These are phyloP conservation scores for Stictonetta naevosa DNA, from an alignment of 2,113 vertebrate genomes.

Conservation along the genomic window DNA sequence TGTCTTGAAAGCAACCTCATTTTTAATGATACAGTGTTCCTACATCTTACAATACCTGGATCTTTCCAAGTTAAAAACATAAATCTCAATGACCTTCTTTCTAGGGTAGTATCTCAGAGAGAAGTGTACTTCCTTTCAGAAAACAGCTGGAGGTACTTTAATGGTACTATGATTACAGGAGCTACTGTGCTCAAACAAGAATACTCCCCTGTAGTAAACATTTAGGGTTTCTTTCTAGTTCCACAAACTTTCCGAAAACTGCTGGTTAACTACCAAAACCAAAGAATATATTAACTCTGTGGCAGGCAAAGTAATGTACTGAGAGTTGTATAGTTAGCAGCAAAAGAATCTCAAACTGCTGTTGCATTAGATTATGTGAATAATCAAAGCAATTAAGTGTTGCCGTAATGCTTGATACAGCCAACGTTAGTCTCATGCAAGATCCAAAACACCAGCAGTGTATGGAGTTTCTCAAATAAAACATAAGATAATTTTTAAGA, in stretches of 20 bases:
- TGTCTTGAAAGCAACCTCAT: neutral
- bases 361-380: neutral
- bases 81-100: neutral
- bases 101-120: neutral
- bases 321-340: neutral
- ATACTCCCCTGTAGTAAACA: neutral
- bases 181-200: neutral
- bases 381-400: conserved; percentile 19
- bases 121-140: neutral
- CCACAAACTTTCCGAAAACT: neutral
- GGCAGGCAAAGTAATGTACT: neutral
- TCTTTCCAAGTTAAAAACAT: conserved; percentile 3
- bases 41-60: neutral
- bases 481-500: neutral
- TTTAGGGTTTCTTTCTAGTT: neutral
- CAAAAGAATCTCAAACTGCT: neutral
- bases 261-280: neutral
- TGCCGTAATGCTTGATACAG: neutral
- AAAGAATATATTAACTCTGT: neutral
- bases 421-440: neutral
- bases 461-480: neutral
- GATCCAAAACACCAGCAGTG: neutral
- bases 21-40: neutral
- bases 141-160: neutral
- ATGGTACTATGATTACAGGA: neutral